Evolutionary conservation across 2,797 vertebrate genomes (phyloP), one percentile per base, ranked within the genome.

Genomic region (Scomberomorus guttatus): DNA sequence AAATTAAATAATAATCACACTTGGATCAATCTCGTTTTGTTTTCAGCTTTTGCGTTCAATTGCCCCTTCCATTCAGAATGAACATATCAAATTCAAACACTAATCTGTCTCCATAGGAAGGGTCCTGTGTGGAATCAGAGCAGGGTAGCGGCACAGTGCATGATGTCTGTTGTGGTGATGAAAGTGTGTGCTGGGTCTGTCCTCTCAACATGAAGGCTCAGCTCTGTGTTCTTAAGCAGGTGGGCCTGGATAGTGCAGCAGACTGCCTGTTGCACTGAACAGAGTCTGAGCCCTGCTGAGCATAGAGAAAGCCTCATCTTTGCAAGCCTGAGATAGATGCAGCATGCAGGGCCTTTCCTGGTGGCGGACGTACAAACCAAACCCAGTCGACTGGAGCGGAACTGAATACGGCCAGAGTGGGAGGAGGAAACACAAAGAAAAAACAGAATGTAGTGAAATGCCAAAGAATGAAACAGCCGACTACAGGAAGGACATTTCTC

Each of bases 301-400:
- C 17, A 10, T 0, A 17, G 48, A 79, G 48, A 55, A 74, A 39
- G 48, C 70, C 24, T 62, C 4, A 3, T 76, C 67, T 56, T 55
- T 59, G 24, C 51, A 67, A 70, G 89, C 93, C 92, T 93, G 90
- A 93, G 92, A 88, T 87, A 81, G 81, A 93, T 91, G 93, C 92
- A 92, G 91, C 92, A 92, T 92, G 90, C 91, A 88, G 90, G 91
- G 91, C 87, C 80, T 83, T 82, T 79, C 52, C 65, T 84, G 63
- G 60, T 73, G 82, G 76, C 59, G 44, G 22, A 44, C 2, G 25
- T 11, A 52, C 62, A 59, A 56, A 62, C 56, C 52, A 50, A 70
- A 71, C 32, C 64, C 52, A 46, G 64, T 34, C 6, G 15, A 59
- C 37, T 17, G 6, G 14, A 75, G 44, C 14, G 34, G 24, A 75